Evolutionary conservation across 2,113 vertebrate genomes (phyloP), one percentile per base, ranked within the genome.

Genomic region (Cavia aperea): DNA sequence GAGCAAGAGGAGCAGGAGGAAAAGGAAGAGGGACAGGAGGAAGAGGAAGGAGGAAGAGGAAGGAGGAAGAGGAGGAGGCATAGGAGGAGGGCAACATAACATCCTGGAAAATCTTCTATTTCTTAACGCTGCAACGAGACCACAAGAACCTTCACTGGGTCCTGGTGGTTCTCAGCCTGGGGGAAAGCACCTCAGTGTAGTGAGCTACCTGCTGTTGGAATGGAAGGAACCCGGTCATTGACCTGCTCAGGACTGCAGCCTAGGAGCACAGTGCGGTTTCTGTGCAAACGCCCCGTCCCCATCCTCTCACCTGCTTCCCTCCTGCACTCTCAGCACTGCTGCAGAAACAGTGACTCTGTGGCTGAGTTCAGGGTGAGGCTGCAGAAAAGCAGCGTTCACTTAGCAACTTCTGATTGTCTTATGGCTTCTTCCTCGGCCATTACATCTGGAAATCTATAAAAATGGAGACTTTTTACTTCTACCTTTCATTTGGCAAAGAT

Each of bases 371-470:
- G 29, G 29, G 66, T 60, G 10, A 84, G 90, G 54, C 5, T 24
- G 39, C 43, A 78, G 31, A 65, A 81, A 70, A 81, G n/a, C 62
- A 65, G 10, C 24, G 36, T 77, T 73, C 39, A 60, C 19, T 33
- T 31, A 83, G 15, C 16, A 88, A 5, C 10, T 82, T 84, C 18
- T 73, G 29, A 49, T 72, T 77, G 65, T 81, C 87, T 65, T 31
- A 14, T 16, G 26, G 0, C 18, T 70, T 77, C 54, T 75, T 75
- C 49, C 23, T 56, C 4, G n/a, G 26, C 49, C 9, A 51, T 78
- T 60, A 63, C 70, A 90, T 93, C 90, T 91, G 60, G 21, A 68
- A 75, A 94, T 62, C 18, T 49, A 31, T 78, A n/a, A 81, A 81
- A 79, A 77, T 86, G 2, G 14, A 39, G 10, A 3, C 33, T 46